A percentile compares a stretch with the other conserved stretches of the same genome.
phyloP scores from a whole-genome alignment of 2,888 invertebrate species.

The Exocentrus adspersus region DNA sequence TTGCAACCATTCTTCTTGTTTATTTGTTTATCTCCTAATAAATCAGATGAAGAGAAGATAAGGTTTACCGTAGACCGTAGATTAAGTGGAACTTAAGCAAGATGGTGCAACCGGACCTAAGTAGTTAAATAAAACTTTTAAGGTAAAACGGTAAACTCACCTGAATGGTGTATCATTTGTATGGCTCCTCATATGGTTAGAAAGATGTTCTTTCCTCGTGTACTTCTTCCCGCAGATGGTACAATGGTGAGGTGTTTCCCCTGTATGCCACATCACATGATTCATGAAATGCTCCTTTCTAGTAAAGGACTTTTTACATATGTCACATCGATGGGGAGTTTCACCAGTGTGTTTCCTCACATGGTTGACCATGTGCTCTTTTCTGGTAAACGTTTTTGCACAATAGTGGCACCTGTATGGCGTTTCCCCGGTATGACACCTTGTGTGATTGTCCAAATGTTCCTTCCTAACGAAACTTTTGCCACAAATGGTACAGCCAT shows the following conservation, averaged over 20 bases:
- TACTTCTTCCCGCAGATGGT: constrained; percentile 89
- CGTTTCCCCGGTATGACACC: constrained; percentile 84
- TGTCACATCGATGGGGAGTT: constrained; percentile 80
- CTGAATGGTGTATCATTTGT: constrained; percentile 86
- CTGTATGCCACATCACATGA: constrained; percentile 84
- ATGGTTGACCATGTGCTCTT: constrained; percentile 83
- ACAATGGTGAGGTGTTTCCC: constrained; percentile 89
- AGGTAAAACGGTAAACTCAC: no score
- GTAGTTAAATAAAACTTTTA: no score
- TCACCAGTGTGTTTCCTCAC: constrained; percentile 81
- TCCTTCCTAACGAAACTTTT: constrained; percentile 89
- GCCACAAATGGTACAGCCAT: constrained; percentile 85
- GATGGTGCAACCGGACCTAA: no score
- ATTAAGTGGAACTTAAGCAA: no score
- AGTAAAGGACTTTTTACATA: constrained; percentile 82
- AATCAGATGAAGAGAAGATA: no score
- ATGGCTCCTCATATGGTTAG: constrained; percentile 88
- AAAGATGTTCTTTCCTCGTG: constrained; percentile 88
- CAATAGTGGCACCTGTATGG: constrained; percentile 80
- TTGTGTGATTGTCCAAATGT: constrained; percentile 84
- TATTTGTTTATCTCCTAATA: no score
- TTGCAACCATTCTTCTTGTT: no score
- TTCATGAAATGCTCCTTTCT: constrained; percentile 83
- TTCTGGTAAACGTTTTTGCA: constrained; percentile 79
- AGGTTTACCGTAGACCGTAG: no score